Percentiles rank a stretch among this genome's conserved stretches.
These are phyloP conservation scores for Prolemur simus DNA, from an alignment of 2,113 vertebrate genomes.

Conservation along the genomic window DNA sequence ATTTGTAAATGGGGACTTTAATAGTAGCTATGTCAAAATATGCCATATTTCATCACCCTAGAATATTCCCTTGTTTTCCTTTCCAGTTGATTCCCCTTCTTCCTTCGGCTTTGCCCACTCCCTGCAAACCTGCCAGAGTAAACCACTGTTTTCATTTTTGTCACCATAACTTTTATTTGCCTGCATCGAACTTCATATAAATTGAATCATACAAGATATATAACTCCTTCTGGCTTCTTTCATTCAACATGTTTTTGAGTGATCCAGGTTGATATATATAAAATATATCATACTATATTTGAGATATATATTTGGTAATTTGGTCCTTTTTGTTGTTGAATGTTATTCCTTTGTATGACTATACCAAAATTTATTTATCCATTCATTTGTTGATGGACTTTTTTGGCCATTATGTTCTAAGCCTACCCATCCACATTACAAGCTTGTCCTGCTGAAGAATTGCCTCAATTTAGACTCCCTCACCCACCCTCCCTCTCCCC, in stretches of 20 bases:
- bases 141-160: not conserved
- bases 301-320: not conserved
- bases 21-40: not conserved
- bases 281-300: too few species aligned
- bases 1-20: not conserved
- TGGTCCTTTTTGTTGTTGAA: not conserved
- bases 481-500: not conserved
- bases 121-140: not conserved
- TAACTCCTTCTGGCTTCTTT: not conserved
- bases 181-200: not conserved
- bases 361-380: not conserved
- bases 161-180: not conserved
- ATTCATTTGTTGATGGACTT: not conserved
- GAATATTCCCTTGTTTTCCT: not conserved
- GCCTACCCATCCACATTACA: not conserved
- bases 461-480: not conserved
- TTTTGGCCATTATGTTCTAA: not conserved
- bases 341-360: not conserved
- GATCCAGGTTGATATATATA: not conserved
- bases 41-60: too few species aligned
- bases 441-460: not conserved
- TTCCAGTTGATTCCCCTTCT: not conserved
- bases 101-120: rapidly evolving
- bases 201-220: not conserved
- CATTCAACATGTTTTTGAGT: not conserved